These are phyloP conservation scores for Notodonta dromedarius DNA, from an alignment of 2,888 invertebrate species.

Conservation along the genomic window DNA sequence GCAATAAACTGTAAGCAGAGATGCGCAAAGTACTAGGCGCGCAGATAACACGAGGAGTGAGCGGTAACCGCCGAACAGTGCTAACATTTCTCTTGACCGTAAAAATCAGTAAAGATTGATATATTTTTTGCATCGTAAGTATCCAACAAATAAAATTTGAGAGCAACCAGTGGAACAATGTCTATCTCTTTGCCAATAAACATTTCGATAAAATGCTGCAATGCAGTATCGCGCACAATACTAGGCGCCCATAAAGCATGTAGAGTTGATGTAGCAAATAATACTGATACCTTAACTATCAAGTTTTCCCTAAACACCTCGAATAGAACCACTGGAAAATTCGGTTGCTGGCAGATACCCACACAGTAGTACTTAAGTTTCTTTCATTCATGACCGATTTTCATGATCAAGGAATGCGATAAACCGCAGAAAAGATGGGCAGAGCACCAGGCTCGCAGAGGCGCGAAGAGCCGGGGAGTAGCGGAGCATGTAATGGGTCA, in stretches of 20 bases:
- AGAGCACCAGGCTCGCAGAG: constrained; percentile 45
- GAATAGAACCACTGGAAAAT: too few relatives aligned
- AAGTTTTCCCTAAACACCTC: too few relatives aligned
- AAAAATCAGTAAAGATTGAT: neutral
- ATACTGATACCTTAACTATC: too few relatives aligned
- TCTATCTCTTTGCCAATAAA: neutral
- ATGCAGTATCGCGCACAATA: neutral
- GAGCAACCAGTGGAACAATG: neutral
- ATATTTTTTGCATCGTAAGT: neutral
- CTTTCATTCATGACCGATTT: neutral
- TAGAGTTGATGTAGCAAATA: neutral
- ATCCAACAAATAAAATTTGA: neutral
- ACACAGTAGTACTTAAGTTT: too few relatives aligned
- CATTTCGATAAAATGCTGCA: neutral
- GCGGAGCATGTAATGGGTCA: constrained; percentile 67
- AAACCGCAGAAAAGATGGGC: constrained; percentile 8
- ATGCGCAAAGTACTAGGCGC: constrained; percentile 1
- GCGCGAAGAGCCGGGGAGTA: constrained; percentile 53
- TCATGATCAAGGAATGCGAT: neutral
- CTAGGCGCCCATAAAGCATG: neutral
- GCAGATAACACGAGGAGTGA: constrained; percentile 8
- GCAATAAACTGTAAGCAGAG: constrained; percentile 2
- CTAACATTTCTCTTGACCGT: neutral
- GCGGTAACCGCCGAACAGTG: neutral
- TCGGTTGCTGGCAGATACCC: too few relatives aligned